A percentile compares a stretch with the other conserved stretches of the same genome.
phyloP scores from a whole-genome alignment of 2,113 vertebrate genomes.

The Hemicordylus capensis region DNA sequence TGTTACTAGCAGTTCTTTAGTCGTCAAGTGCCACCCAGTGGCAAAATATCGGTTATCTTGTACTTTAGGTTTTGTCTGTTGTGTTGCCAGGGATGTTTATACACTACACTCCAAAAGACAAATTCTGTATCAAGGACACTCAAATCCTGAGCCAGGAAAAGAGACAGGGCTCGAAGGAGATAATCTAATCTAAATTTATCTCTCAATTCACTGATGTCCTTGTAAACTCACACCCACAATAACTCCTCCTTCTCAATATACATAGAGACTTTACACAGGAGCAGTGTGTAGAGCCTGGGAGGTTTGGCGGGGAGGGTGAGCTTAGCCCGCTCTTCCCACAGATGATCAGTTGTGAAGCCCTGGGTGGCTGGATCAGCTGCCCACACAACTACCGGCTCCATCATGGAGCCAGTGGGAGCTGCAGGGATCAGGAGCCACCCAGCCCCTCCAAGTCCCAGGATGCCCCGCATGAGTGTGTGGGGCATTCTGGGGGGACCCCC shows the following conservation, averaged over 20 bases:
- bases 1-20: neutral
- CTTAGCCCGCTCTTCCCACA: too few relatives aligned
- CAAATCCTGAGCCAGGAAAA: neutral
- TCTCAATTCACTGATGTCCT: neutral
- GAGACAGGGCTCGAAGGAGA: neutral
- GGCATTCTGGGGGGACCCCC: too few relatives aligned
- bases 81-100: neutral
- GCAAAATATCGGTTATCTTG: neutral
- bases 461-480: too few relatives aligned
- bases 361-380: too few relatives aligned
- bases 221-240: neutral
- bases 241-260: neutral
- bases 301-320: too few relatives aligned
- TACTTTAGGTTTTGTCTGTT: neutral
- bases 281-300: too few relatives aligned
- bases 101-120: neutral
- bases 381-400: too few relatives aligned
- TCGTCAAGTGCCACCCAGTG: constrained; percentile 17
- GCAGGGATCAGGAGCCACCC: too few relatives aligned
- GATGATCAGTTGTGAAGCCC: too few relatives aligned
- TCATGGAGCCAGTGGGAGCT: too few relatives aligned
- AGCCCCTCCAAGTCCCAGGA: too few relatives aligned
- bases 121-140: neutral
- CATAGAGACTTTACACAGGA: too few relatives aligned
- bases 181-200: neutral